A percentile compares a stretch with the other conserved stretches of the same genome.
Conservation (phyloP, 1,140 invertebrate genomes). For the Brachionus rotundiformis region DNA sequence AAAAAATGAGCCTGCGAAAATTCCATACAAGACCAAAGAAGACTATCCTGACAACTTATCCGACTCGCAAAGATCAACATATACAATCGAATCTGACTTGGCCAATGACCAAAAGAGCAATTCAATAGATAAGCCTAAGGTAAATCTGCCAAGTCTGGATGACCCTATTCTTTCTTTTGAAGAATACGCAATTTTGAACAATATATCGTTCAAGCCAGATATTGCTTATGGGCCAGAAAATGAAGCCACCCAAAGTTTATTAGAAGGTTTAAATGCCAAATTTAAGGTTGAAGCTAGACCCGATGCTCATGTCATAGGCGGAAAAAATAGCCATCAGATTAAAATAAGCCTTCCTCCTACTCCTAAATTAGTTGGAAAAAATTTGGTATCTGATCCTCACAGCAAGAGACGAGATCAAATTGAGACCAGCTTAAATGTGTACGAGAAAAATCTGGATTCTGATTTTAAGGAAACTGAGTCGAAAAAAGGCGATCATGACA, state of each 20-base stretch:
- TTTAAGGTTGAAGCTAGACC: background rate
- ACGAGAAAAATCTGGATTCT: background rate
- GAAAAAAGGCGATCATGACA: background rate
- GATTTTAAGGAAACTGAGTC: too few species aligned
- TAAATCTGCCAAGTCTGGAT: slow-evolving; percentile 30
- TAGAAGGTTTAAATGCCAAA: background rate
- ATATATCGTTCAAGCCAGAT: slow-evolving; percentile 7
- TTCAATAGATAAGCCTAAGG: slow-evolving; percentile 22
- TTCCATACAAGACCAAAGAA: background rate
- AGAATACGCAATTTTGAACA: slow-evolving; percentile 22
- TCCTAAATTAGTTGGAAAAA: background rate
- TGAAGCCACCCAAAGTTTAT: background rate
- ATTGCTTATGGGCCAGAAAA: background rate
- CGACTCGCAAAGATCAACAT: background rate
- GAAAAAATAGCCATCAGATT: background rate
- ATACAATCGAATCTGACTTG: background rate
- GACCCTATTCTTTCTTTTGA: slow-evolving; percentile 43
- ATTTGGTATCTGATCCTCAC: background rate
- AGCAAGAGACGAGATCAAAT: background rate
- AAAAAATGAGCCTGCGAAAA: background rate
- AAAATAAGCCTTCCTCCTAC: background rate
- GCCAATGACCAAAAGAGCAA: background rate
- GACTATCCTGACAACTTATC: background rate
- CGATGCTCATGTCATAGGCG: background rate
- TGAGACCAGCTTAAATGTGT: background rate